Base-by-base conservation (phyloP, 2,113 vertebrate genomes). In the Dasyornis broadbenti region DNA sequence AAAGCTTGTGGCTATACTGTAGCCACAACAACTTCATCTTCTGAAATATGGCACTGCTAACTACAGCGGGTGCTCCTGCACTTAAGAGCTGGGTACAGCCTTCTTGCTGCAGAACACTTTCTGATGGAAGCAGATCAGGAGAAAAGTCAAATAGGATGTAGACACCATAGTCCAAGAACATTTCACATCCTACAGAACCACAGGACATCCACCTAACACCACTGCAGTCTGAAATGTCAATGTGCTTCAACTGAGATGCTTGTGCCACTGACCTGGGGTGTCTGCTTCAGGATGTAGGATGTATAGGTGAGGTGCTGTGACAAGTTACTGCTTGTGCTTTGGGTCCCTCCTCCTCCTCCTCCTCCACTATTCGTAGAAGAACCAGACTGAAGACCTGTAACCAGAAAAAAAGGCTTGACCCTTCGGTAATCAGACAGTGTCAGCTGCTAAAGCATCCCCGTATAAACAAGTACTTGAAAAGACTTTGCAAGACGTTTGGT, bases 241-340 rank as follows among this genome's bases (percentile, higher is more conserved):
- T 1, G 45, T 45, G 24, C 69, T 89, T 45, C 37, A 54, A 16
- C 19, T 7, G 42, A 76, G 50, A 63, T 15, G 63, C 42, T 77
- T 19, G 53, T 15, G 45, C 31, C 64, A 94, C 98, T 97, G 78
- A 98, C 98, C 98, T 98, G 98, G 42, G 98, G 99, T 10, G 99
- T 99, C 94, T 99, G 99, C 96, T 99, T 99, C 79, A 99, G 98
- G 97, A 99, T 99, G 82, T 99, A 99, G 30, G 99, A 99, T 4
- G 99, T 99, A 92, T 99, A 99, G 27, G 99, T 99, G 92, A 99
- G 98, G 96, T 99, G 99, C 87, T 99, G 99, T 71, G 99, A 98
- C 71, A 99, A 94, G 85, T 98, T 98, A 96, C 98, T 97, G 22
- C 98, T 98, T 44, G 98, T 94, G 88, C 98, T 98, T 54, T 98